phyloP scores from a whole-genome alignment of 2,888 invertebrate species.

The Leptinotarsa peninsularis region DNA sequence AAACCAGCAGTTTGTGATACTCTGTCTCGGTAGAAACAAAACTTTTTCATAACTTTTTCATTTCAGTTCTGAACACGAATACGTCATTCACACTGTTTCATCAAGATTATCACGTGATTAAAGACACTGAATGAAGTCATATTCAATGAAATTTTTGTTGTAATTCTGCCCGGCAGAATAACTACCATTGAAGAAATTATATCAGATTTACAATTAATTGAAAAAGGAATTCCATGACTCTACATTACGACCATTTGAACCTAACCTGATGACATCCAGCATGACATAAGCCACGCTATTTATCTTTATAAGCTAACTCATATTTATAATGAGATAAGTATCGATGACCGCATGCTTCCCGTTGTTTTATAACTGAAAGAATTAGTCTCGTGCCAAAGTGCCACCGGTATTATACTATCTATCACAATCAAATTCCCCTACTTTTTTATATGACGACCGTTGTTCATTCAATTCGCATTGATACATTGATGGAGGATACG shows the following conservation, averaged over 20 bases:
- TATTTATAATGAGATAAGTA: slow-evolving; percentile 65
- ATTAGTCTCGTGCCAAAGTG: slow-evolving; percentile 60
- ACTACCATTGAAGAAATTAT: slow-evolving; percentile 30
- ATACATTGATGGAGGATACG: slow-evolving; percentile 5
- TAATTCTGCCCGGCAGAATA: not conserved
- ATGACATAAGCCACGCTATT: slow-evolving; percentile 65
- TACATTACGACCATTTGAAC: slow-evolving; percentile 21
- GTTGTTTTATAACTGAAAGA: slow-evolving; percentile 57
- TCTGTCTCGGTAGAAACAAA: too few species aligned
- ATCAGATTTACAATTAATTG: slow-evolving; percentile 12
- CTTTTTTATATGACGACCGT: slow-evolving; percentile 31
- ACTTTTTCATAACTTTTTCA: too few species aligned
- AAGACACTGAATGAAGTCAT: too few species aligned
- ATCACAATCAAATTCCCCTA: slow-evolving; percentile 49
- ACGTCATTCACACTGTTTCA: too few species aligned
- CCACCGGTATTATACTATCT: slow-evolving; percentile 50
- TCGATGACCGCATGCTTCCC: slow-evolving; percentile 65
- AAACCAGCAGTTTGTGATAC: too few species aligned
- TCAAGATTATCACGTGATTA: too few species aligned
- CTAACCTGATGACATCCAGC: slow-evolving; percentile 33
- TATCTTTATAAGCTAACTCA: slow-evolving; percentile 65
- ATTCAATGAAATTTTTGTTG: not conserved
- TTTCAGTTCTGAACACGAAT: too few species aligned
- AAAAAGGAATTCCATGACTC: slow-evolving; percentile 25
- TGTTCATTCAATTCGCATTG: slow-evolving; percentile 36